Conservation (phyloP, 2,888 invertebrate genomes). For the Cistogaster globosa region DNA sequence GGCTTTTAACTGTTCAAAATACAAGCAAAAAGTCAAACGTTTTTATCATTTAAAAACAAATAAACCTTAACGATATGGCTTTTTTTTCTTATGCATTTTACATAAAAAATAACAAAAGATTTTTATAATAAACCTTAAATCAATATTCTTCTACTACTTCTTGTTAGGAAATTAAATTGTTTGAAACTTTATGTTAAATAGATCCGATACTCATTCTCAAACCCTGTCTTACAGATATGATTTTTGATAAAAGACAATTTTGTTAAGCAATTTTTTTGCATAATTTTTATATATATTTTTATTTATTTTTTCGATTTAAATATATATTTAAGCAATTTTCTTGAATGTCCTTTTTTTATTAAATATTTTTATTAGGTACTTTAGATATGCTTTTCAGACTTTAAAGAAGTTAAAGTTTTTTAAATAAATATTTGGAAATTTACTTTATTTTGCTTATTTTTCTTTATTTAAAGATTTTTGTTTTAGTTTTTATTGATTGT, state of each 20-base stretch:
- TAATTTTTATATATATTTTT: too few species aligned
- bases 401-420: too few species aligned
- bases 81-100: constrained; percentile 6
- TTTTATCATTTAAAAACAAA: constrained; percentile 42
- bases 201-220: not conserved
- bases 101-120: not conserved
- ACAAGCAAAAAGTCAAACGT: constrained; percentile 31
- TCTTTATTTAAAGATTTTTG: too few species aligned
- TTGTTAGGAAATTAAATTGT: constrained; percentile 52
- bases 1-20: constrained; percentile 4
- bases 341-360: too few species aligned
- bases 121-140: constrained; percentile 8
- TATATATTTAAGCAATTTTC: too few species aligned
- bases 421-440: too few species aligned
- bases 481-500: too few species aligned
- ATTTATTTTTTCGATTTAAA: too few species aligned
- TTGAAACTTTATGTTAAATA: constrained; percentile 9
- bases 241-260: constrained; percentile 5
- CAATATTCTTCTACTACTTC: not conserved
- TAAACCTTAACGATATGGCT: constrained; percentile 8
- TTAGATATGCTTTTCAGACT: too few species aligned
- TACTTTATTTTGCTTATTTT: too few species aligned
- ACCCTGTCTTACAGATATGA: not conserved
- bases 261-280: not conserved
- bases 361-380: too few species aligned